Evolutionary conservation across 2,888 invertebrate genomes (phyloP).

Genomic region (Helleia helle): DNA sequence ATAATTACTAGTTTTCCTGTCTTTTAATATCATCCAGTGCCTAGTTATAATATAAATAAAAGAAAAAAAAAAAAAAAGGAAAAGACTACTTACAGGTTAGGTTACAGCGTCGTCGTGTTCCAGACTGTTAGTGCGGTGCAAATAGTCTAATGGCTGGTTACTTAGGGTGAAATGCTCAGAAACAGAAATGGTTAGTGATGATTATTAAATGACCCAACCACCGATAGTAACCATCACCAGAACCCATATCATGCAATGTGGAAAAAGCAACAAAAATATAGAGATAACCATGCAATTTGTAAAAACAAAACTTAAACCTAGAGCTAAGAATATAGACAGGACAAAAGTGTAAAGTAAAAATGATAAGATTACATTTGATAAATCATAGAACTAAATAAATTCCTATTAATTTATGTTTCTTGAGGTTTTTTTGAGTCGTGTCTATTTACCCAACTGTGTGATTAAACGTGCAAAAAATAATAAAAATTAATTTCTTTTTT

Average conservation of each 20-base stretch:
- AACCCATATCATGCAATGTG: no score
- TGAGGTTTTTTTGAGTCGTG: no score
- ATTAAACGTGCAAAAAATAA: no score
- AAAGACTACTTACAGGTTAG: slow-evolving; percentile 21
- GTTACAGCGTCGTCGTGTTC: slow-evolving; percentile 14
- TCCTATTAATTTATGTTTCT: no score
- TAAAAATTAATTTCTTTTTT: no score
- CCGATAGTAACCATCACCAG: slow-evolving; percentile 44
- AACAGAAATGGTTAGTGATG: slow-evolving; percentile 56
- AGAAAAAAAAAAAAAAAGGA: slow-evolving; percentile 6
- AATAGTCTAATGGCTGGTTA: slow-evolving; percentile 48
- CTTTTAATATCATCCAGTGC: no score
- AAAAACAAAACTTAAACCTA: background rate
- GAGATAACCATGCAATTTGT: background rate
- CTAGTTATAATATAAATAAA: slow-evolving; percentile 1
- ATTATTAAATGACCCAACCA: slow-evolving; percentile 29
- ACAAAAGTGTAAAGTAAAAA: no score
- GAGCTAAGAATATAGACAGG: background rate
- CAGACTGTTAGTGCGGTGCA: slow-evolving; percentile 18
- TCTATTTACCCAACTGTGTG: no score
- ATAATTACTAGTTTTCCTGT: no score
- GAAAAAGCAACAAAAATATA: background rate
- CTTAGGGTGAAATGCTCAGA: slow-evolving; percentile 57
- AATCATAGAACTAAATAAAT: no score
- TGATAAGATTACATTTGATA: no score